Conservation (phyloP, 2,888 invertebrate genomes). For the Lydus trimaculatus region DNA sequence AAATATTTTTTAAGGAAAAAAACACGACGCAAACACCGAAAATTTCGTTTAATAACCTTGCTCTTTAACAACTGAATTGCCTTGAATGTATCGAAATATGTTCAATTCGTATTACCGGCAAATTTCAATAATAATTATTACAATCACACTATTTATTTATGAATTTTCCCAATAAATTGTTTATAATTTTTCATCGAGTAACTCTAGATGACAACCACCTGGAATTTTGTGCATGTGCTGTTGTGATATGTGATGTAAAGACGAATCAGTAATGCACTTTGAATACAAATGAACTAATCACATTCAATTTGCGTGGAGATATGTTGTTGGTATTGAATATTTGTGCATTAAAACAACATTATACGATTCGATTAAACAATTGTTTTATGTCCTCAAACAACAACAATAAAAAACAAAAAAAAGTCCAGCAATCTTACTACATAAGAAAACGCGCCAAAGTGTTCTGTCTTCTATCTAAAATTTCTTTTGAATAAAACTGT, state of each 20-base stretch:
- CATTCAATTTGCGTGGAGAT: constrained; percentile 46
- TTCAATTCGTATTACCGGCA: not conserved
- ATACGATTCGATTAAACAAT: constrained; percentile 42
- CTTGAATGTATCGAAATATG: constrained; percentile 19
- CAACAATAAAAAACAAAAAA: not conserved
- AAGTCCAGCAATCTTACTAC: not conserved
- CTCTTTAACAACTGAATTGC: constrained; percentile 25
- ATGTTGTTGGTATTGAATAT: constrained; percentile 46
- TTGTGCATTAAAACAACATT: constrained; percentile 44
- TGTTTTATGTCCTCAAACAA: not conserved
- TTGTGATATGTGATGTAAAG: constrained; percentile 7
- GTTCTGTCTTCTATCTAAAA: constrained; percentile 9
- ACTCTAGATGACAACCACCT: constrained; percentile 5
- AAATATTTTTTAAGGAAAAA: not conserved
- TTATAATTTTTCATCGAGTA: not conserved
- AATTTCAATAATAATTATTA: not conserved
- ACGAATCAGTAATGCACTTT: constrained; percentile 25
- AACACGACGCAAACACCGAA: not conserved
- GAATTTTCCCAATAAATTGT: not conserved
- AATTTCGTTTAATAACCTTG: constrained; percentile 20
- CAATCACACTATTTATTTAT: not conserved
- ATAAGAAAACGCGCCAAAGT: not conserved
- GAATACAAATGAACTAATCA: constrained; percentile 49
- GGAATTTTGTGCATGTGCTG: constrained; percentile 10
- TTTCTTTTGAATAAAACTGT: constrained; percentile 7